These are phyloP conservation scores for Ectemnius cavifrons DNA, from an alignment of 2,888 invertebrate species.

Conservation along the genomic window DNA sequence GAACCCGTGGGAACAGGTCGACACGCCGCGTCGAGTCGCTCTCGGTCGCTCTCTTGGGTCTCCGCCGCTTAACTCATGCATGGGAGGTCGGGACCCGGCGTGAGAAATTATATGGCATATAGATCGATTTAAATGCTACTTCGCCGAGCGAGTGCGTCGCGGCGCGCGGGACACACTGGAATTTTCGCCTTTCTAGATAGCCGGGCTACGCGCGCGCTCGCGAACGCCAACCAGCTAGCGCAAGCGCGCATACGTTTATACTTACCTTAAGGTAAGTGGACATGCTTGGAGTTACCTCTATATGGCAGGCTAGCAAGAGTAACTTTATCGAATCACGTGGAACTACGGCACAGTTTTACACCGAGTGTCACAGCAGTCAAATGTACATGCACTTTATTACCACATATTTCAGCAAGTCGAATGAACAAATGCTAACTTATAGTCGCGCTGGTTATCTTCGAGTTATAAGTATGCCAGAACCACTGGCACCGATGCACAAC, in stretches of 20 bases:
- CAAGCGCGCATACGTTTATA: no score
- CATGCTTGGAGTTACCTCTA: no score
- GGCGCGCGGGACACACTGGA: constrained; percentile 2
- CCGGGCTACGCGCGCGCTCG: no score
- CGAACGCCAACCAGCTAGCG: no score
- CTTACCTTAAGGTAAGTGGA: no score
- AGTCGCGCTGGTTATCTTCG: no score
- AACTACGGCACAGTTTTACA: no score
- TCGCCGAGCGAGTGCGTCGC: background rate
- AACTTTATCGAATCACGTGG: background rate
- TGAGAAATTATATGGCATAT: constrained; percentile 30
- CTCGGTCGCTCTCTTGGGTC: background rate
- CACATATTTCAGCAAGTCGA: background rate
- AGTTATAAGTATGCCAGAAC: no score
- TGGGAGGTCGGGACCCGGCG: constrained; percentile 20
- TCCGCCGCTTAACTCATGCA: constrained; percentile 16
- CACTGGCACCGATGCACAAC: no score
- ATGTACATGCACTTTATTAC: no score
- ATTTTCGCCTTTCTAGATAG: background rate
- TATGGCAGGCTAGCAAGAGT: background rate
- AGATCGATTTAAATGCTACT: constrained; percentile 20
- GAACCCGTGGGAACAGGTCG: constrained; percentile 48
- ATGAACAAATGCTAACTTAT: background rate
- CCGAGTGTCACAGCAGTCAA: no score
- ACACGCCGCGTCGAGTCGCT: constrained; percentile 19